Evolutionary conservation across 2,888 invertebrate genomes (phyloP).

Genomic region (Clitarchus hookeri): DNA sequence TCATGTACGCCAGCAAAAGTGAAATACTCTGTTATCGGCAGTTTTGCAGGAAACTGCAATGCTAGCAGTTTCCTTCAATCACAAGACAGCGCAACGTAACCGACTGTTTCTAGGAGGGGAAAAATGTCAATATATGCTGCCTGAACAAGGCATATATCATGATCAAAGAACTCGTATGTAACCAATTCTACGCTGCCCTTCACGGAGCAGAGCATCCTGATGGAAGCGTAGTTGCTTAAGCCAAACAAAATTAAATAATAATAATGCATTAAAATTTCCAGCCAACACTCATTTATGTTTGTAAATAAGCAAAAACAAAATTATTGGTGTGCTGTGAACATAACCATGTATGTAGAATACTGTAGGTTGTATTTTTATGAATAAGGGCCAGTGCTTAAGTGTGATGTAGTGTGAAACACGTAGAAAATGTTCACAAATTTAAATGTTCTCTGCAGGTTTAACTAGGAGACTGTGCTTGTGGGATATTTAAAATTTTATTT

Average conservation of each 20-base stretch:
- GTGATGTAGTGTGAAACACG: background rate
- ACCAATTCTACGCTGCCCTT: no score
- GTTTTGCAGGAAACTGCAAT: no score
- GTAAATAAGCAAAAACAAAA: background rate
- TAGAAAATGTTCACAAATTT: background rate
- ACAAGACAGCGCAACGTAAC: no score
- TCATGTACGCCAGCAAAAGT: no score
- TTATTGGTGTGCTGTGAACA: background rate
- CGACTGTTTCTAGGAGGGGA: no score
- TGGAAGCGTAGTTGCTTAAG: background rate
- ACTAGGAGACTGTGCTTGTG: background rate
- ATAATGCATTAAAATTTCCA: background rate
- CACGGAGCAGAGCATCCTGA: no score
- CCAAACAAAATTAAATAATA: background rate
- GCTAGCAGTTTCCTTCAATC: no score
- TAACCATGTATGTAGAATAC: background rate
- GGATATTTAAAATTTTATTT: background rate
- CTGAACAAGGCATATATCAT: no score
- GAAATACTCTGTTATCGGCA: no score
- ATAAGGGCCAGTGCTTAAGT: background rate
- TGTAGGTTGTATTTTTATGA: background rate
- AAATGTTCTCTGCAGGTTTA: background rate
- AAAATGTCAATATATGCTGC: no score
- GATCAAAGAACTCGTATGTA: no score
- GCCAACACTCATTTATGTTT: background rate